Evolutionary conservation across 2,797 vertebrate genomes (phyloP), one percentile per base, ranked within the genome.

Genomic region (Alauda arvensis): DNA sequence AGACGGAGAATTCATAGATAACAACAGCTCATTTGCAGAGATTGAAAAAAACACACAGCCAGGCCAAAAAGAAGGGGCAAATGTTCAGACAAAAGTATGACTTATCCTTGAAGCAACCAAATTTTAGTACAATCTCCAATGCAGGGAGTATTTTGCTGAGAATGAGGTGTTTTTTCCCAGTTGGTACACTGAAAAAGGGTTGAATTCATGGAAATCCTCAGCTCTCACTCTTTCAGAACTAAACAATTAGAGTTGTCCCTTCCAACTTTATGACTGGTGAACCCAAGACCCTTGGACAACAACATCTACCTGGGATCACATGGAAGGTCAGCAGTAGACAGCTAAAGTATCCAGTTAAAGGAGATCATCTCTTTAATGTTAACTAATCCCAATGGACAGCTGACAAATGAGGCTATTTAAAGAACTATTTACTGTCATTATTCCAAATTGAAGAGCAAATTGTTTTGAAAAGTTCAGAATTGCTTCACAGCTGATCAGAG

Each of bases 381-480:
- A 93, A 90, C 80, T 91, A 89, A 88, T 89, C 80, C 68, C 65
- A 84, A 48, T 33, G 85, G 83, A 89, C 75, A 82, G 79, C 79
- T 91, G 88, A 90, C 87, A 93, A 93, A 95, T 77, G 61, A 91
- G 80, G 46, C 77, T 85, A 91, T 93, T 90, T 88, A 85, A 94
- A 90, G 87, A 87, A 87, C 80, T 89, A 84, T 93, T 93, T 92
- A 91, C 88, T 90, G 70, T 70, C 68, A 61, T 92, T 90, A 91
- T 83, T 89, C 60, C 80, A 90, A 91, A 85, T 40, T 77, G 77
- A 92, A 92, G 85, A 90, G 83, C 71, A 85, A 93, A 92, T 79
- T 83, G 67, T 87, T 95, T 81, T 89, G 77, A 90, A 88, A 93
- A 85, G 78, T 34, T 81, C 71, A 87, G 61, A 88, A 93, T 83